Percentiles rank a stretch among this genome's conserved stretches.
These are phyloP conservation scores for Andrena hattorfiana DNA, from an alignment of 2,888 invertebrate species.

Conservation along the genomic window DNA sequence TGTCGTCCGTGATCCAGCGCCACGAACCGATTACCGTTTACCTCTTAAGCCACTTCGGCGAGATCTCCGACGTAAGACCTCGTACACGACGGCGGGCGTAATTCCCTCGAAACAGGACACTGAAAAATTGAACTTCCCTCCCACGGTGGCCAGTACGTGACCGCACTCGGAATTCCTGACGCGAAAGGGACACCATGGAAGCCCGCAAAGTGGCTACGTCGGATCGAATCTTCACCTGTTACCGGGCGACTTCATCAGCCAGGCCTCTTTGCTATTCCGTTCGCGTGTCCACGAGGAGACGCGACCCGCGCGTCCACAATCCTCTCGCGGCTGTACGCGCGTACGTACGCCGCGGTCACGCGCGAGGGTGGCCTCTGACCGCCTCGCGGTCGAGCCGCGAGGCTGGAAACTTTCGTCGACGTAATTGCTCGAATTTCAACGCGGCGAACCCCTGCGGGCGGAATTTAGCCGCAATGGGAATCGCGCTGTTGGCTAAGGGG, in stretches of 20 bases:
- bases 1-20: not conserved
- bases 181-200: not conserved
- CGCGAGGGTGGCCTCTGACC: conserved; percentile 9
- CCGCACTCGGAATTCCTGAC: conserved; percentile 19
- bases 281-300: conserved; percentile 11
- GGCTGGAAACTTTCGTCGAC: conserved; percentile 68
- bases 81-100: conserved; percentile 31
- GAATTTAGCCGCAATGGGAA: conserved; percentile 76
- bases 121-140: conserved; percentile 42
- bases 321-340: not conserved
- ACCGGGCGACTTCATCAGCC: conserved; percentile 55
- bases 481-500: conserved; percentile 11
- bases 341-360: not conserved
- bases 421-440: conserved; percentile 79
- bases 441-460: conserved; percentile 56
- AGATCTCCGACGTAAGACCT: conserved; percentile 11
- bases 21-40: conserved; percentile 14
- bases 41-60: conserved; percentile 22
- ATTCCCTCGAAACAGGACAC: conserved; percentile 35
- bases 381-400: conserved; percentile 23
- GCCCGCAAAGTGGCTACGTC: conserved; percentile 9
- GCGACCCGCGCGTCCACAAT: conserved; percentile 41
- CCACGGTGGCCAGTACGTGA: conserved; percentile 36
- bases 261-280: conserved; percentile 57
- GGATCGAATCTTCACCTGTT: conserved; percentile 54